Evolutionary conservation across 2,888 invertebrate genomes (phyloP).

Genomic region (Entomobrya proxima): DNA sequence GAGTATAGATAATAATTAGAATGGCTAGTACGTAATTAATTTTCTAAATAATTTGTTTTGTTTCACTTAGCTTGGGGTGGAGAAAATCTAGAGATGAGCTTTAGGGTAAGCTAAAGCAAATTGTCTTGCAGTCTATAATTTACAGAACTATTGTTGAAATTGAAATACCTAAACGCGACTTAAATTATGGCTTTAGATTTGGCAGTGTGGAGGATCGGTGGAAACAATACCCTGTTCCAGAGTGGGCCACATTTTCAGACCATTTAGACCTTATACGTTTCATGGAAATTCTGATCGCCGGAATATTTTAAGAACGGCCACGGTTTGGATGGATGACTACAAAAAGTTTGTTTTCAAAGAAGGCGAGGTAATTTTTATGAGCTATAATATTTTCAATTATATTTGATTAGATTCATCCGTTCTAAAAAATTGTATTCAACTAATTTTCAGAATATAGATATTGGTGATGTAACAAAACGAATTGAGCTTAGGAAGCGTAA

Average conservation of each 20-base stretch:
- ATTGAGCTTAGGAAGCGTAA: not conserved
- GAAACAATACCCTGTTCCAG: not conserved
- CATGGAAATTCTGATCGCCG: not conserved
- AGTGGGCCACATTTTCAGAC: not conserved
- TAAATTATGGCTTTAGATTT: not conserved
- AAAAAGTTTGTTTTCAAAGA: not conserved
- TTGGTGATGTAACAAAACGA: not conserved
- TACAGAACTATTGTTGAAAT: not conserved
- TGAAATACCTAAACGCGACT: not conserved
- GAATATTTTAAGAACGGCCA: not conserved
- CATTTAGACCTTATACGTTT: not conserved
- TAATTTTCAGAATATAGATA: not conserved
- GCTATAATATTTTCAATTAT: not conserved
- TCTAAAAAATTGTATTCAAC: no score
- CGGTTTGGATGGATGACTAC: not conserved
- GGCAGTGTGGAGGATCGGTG: not conserved
- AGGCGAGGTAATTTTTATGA: not conserved
- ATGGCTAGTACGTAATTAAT: not conserved
- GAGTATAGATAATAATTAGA: not conserved
- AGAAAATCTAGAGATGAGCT: slow-evolving; percentile 9
- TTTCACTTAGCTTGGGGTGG: not conserved
- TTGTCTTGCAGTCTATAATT: not conserved
- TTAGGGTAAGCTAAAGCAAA: not conserved
- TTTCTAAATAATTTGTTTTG: not conserved
- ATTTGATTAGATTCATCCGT: not conserved